Conservation (phyloP, 2,113 vertebrate genomes). For the Lepus americanus region DNA sequence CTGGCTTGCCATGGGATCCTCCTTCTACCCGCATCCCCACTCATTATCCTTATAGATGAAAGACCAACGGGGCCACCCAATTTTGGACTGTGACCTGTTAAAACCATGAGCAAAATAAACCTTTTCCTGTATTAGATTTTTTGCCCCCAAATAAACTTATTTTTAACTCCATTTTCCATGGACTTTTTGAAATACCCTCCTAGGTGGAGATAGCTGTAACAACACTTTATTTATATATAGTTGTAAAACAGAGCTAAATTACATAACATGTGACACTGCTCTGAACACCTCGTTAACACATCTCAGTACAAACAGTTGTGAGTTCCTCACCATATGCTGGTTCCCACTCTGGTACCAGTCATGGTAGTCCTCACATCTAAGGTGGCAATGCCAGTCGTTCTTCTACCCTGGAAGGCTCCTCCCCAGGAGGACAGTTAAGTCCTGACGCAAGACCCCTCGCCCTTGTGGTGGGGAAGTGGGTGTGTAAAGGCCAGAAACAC, state of each 20-base stretch:
- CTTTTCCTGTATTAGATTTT: too few species aligned
- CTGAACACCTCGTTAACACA: background rate
- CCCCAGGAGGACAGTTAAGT: background rate
- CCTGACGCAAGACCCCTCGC: background rate
- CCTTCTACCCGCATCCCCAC: too few species aligned
- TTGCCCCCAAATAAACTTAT: too few species aligned
- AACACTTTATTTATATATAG: background rate
- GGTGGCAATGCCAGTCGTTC: background rate
- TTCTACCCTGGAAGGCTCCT: background rate
- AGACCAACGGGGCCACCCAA: too few species aligned
- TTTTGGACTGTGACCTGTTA: too few species aligned
- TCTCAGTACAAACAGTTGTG: background rate
- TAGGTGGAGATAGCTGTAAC: background rate
- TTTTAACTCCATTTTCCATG: too few species aligned
- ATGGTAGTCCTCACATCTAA: background rate
- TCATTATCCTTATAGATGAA: too few species aligned
- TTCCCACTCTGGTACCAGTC: background rate
- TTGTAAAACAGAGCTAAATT: background rate
- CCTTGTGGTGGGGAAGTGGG: background rate
- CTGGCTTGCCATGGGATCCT: too few species aligned
- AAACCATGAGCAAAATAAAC: too few species aligned
- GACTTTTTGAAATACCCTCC: too few species aligned
- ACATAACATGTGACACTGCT: background rate
- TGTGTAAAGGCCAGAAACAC: background rate
- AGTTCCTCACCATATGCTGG: background rate